Percentiles rank a stretch among this genome's conserved stretches.
phyloP scores from a whole-genome alignment of 2,888 invertebrate species.

The Thelaira solivaga region DNA sequence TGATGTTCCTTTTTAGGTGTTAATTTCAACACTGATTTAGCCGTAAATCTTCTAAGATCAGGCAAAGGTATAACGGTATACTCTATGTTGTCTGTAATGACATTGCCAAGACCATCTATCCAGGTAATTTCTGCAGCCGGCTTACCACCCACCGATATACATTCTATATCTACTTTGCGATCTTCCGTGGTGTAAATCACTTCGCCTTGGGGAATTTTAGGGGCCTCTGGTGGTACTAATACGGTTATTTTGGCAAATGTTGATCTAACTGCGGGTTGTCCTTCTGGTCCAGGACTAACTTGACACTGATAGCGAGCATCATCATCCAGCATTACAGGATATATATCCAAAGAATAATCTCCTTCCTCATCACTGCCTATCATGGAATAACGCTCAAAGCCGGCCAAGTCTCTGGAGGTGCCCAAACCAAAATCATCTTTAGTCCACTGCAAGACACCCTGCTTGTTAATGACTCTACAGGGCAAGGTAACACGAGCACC shows the following conservation, averaged over 20 bases:
- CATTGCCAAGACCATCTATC: conserved; percentile 92
- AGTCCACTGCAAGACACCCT: conserved; percentile 96
- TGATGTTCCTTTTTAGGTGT: conserved; percentile 92
- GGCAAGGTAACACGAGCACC: conserved; percentile 92
- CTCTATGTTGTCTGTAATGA: conserved; percentile 88
- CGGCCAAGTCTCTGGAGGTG: conserved; percentile 90
- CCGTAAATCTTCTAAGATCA: conserved; percentile 89
- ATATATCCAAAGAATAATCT: conserved; percentile 93
- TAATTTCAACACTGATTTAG: conserved; percentile 89
- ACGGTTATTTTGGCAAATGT: conserved; percentile 91
- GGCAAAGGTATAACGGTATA: conserved; percentile 85
- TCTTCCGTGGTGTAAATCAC: conserved; percentile 92
- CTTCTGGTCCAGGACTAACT: conserved; percentile 88
- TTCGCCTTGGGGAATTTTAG: conserved; percentile 90
- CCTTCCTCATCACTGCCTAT: conserved; percentile 96
- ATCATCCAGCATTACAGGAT: conserved; percentile 92
- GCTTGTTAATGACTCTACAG: conserved; percentile 92
- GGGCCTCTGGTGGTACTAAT: conserved; percentile 92
- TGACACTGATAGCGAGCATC: conserved; percentile 96
- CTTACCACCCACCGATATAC: conserved; percentile 93
- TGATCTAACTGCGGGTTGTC: conserved; percentile 89
- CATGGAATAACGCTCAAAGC: conserved; percentile 96
- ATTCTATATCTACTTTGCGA: conserved; percentile 92
- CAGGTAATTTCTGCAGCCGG: conserved; percentile 97
- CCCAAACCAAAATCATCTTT: conserved; percentile 97